Base-by-base conservation (phyloP, 2,797 vertebrate species). In the Anguilla megastoma region DNA sequence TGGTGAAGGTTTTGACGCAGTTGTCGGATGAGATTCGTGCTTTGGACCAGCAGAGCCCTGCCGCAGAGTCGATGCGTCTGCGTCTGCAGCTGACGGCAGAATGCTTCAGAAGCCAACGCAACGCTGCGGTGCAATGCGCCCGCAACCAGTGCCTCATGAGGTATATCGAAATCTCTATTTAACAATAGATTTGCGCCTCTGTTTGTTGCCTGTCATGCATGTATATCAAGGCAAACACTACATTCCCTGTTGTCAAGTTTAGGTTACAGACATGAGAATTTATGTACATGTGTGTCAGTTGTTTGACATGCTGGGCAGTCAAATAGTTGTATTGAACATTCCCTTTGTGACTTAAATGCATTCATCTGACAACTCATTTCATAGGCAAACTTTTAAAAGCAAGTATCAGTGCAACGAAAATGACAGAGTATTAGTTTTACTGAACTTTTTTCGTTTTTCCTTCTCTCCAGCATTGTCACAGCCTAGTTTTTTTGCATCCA, bases 21-120 rank as follows among this genome's bases (percentile, higher is more conserved):
- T 86, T 96, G 3, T 92, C 91, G 0, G 88, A 89, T 8, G 94
- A 96, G 56, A 91, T 98, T 1, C 94, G 96, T 89, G 88, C 92
- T 63, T 89, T 89, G 74, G 87, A n/a, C 88, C 85, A 90, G 14
- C 92, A 91, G 0, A 89, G 91, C 0, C 86, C 88, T 66, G 94
- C 91, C 0, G 56, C 84, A 83, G 92, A 89, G 24, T 90, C 93
- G 0, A 56, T 91, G 2, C 88, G 94, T 6, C 86, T 95, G 88
- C 94, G 92, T 87, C 93, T 98, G 84, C 95, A 97, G 94, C 60
- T 99, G 1, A 87, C 92, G 0, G 95, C 98, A 0, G 98, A 99
- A 86, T 98, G 98, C 92, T 99, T 99, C 95, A 93, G 99, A 85
- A 97, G 97, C 24, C 96, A 97, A 87, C 96, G 98, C 89, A 99